Conservation (phyloP, 2,797 vertebrate species). For the Morelia viridis region DNA sequence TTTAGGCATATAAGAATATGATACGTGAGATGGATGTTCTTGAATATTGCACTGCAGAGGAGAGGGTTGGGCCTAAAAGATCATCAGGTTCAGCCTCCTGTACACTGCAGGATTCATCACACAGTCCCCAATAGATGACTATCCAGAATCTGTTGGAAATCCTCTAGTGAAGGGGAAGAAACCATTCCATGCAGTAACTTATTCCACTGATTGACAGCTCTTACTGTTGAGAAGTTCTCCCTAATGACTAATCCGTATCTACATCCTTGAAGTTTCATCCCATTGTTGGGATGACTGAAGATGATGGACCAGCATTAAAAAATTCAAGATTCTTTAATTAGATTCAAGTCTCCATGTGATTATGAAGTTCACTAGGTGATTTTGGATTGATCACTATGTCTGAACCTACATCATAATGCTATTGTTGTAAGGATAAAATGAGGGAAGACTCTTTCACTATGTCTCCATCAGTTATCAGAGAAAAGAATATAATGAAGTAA, state of each 20-base stretch:
- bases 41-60: neutral
- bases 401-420: neutral
- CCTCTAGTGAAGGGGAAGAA: neutral
- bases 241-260: neutral
- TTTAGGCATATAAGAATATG: neutral
- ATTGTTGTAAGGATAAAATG: neutral
- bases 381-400: neutral
- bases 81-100: neutral
- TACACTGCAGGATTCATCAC: neutral
- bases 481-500: neutral
- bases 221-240: neutral
- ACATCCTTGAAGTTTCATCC: neutral
- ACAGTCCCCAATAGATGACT: neutral
- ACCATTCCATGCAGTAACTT: neutral
- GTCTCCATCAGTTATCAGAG: neutral
- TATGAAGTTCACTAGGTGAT: neutral
- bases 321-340: neutral
- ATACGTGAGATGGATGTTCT: neutral
- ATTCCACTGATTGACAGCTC: neutral
- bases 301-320: neutral
- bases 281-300: neutral
- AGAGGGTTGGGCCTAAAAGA: neutral
- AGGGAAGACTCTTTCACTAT: neutral
- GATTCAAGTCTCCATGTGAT: neutral
- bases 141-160: neutral